Evolutionary conservation across 2,888 invertebrate species (phyloP), one percentile per base, ranked within the genome.

Genomic region (Caenorhabditis panamensis): DNA sequence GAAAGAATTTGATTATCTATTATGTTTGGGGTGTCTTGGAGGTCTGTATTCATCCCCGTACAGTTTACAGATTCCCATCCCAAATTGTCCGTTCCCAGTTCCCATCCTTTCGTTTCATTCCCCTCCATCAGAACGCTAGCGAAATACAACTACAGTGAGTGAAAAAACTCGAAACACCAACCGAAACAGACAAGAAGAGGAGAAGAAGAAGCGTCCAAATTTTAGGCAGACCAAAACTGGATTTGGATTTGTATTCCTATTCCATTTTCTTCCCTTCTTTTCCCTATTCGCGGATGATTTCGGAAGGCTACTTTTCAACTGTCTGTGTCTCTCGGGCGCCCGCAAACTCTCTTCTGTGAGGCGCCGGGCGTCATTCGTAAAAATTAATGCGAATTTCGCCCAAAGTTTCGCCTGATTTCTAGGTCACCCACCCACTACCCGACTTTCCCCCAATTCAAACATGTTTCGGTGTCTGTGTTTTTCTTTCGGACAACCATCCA

Each of bases 311-410:
- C 16, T 36, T 16, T 2, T 64, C 64, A n/a, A n/a, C n/a, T n/a
- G n/a, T n/a, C n/a, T 51, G 47, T 56, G 22, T 54, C 58, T 63
- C 47, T 49, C 16, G 18, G 13, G n/a, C 64, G 11, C 66, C 20
- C 59, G 6, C 18, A 58, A 20, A 47, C 37, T 51, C 31, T 36
- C 24, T n/a, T 47, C 47, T 24, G 64, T 37, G 61, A 2, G 64
- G 64, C 66, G 37, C 51, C 51, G 31, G 20, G 31, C 49, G 59
- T 20, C 59, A 66, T 53, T 75, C 31, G 75, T 75, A 75, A 75
- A 75, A 75, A 75, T 75, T 75, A 75, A 75, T 75, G 75, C 75
- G 75, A 64, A 64, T 76, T 67, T 62, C 66, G 36, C 16, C 13
- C 13, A n/a, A n/a, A n/a, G n/a, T n/a, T n/a, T n/a, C n/a, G n/a